Evolutionary conservation across 2,888 invertebrate species (phyloP), one percentile per base, ranked within the genome.

Genomic region (Girardia tigrina): DNA sequence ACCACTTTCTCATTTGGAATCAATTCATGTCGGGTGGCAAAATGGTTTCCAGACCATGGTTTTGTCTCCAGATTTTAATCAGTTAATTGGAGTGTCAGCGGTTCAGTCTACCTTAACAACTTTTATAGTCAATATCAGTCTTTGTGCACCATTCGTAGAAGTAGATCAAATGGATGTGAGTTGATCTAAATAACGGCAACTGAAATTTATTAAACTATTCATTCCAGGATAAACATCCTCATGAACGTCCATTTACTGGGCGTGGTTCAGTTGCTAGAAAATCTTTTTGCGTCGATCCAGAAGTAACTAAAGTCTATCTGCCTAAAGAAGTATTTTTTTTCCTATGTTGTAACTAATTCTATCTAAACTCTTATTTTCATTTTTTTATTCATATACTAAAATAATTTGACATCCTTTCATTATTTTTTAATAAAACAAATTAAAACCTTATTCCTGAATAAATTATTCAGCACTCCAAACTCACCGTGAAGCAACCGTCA

Each of bases 71-170:
- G 71, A 28, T 26, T 77, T 92, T 82, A 90, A 90, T 83, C 92
- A 93, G 86, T 86, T 95, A 86, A 93, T 94, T 20, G 77, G 91
- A 78, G 94, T 92, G 74, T 90, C 91, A 72, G 91, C 90, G 84
- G 90, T 91, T 82, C 88, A 90, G 79, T 90, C 90, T 75, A 90
- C 90, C 84, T 91, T 94, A 27, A 88, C 90, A 72, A 88, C 94
- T 75, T 91, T 89, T 85, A 90, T 93, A 27, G 90, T 93, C 42
- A 92, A 93, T 84, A 86, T 92, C 79, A 90, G 89, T 81, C 90
- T 70, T 16, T 77, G 77, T 70, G 29, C 69, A 1, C 77, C 77
- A 6, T 77, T 77, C 42, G 73, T 69, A 12, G 36, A 36, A 36
- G 36, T 36, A 36, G 36, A 36, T 12, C 36, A 36, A 36, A 16